Evolutionary conservation across 2,797 vertebrate species (phyloP), one percentile per base, ranked within the genome.

Genomic region (Gymnodraco acuticeps): DNA sequence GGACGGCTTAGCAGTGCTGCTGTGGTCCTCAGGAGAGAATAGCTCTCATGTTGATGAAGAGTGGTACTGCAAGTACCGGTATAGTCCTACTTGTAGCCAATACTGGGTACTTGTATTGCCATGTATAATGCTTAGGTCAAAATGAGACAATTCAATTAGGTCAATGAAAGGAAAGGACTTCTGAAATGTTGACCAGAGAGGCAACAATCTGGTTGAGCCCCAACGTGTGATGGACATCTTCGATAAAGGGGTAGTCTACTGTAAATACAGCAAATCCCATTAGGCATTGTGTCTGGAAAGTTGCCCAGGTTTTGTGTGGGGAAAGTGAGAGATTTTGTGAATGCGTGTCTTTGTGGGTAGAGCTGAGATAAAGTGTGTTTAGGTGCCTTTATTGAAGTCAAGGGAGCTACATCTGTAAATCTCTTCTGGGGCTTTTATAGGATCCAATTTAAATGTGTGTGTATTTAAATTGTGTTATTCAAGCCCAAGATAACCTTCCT

Each of bases 391-490:
- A 11, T 62, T 33, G 42, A 63, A 48, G 41, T 19, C 0, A 16
- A 41, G 13, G 17, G 17, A 76, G 48, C 19, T 20, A 19, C 63
- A 51, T 69, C 10, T 1, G 3, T 10, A 4, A 54, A 64, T 52
- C 23, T 52, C 27, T 23, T 38, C 43, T 23, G 17, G 50, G 42
- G 42, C 10, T 55, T 45, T 55, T 20, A 63, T 46, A 10, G 1
- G 19, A 52, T 64, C 64, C 19, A 53, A 43, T 75, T 73, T 48
- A 14, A 54, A 56, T 56, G 16, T 70, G 11, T 42, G 41, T 58
- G 64, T 46, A 63, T 70, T 73, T 64, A 61, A 72, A 62, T 47
- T 64, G 58, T 64, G 5, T 51, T 50, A 9, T 81, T 1, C 33
- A 23, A 58, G 13, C 10, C 33, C 9, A 23, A 64, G 53, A 64